These are phyloP conservation scores for Drosophila ustulata DNA, from an alignment of 2,888 invertebrate species.

Conservation along the genomic window DNA sequence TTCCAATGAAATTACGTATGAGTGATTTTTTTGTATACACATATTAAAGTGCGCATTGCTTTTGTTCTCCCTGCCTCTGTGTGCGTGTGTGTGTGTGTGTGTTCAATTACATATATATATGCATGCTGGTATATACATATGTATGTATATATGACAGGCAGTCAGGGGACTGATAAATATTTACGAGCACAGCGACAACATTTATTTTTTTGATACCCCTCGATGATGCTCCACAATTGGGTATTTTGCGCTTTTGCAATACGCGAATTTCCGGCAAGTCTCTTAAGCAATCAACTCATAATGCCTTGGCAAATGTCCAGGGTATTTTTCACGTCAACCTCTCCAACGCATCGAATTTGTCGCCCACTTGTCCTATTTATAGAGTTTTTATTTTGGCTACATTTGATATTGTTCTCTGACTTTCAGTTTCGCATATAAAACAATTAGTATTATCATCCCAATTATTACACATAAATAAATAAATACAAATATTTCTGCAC, in stretches of 20 bases:
- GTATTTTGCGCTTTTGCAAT: background rate
- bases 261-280: background rate
- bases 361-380: background rate
- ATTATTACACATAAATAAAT: background rate
- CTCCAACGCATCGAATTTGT: too few relatives aligned
- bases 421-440: constrained; percentile 2
- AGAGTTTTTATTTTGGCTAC: background rate
- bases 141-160: background rate
- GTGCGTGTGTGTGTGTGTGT: background rate
- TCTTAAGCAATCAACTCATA: background rate
- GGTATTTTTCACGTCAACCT: background rate
- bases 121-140: background rate
- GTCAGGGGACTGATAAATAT: constrained; percentile 50
- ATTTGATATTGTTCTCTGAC: background rate
- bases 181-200: constrained; percentile 35
- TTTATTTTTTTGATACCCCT: constrained; percentile 9
- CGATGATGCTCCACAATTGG: background rate
- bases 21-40: constrained; percentile 47
- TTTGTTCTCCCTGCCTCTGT: constrained; percentile 19
- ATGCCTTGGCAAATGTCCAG: background rate
- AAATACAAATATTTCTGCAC: background rate
- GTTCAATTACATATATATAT: constrained; percentile 5
- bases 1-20: constrained; percentile 70
- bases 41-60: constrained; percentile 59
- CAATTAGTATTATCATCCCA: constrained; percentile 3